phyloP scores from a whole-genome alignment of 92 coral and sea anemone genomes.

The Isaurus tuberculatus region DNA sequence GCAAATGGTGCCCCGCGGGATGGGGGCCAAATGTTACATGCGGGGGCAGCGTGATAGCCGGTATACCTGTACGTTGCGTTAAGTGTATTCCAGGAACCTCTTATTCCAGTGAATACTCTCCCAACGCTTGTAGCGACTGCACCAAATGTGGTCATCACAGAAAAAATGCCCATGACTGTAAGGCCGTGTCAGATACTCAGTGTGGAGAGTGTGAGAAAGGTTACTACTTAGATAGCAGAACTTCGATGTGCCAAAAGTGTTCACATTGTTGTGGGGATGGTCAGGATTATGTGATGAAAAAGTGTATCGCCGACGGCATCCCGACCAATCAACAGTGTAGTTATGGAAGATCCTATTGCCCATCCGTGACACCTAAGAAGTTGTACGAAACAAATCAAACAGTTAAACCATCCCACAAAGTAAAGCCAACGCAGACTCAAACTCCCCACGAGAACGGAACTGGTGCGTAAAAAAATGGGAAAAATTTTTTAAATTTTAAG shows the following conservation, averaged over 20 bases:
- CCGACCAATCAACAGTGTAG: conserved; percentile 6
- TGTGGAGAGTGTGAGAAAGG: conserved; percentile 12
- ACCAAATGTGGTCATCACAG: neutral
- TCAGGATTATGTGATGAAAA: neutral
- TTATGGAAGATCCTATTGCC: neutral
- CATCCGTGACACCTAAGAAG: neutral
- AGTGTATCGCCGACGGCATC: neutral
- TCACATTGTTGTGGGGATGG: conserved; percentile 2
- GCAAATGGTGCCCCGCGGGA: neutral
- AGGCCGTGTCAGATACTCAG: neutral
- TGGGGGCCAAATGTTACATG: neutral
- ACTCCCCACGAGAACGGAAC: neutral
- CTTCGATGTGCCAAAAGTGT: neutral
- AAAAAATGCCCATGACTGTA: neutral
- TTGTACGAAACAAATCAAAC: neutral
- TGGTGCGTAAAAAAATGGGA: neutral
- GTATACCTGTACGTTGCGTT: neutral
- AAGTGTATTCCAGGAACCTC: neutral
- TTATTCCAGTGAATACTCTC: neutral
- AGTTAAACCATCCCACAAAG: no score
- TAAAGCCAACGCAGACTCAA: neutral
- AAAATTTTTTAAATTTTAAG: no score
- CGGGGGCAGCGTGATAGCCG: neutral
- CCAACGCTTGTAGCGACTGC: neutral
- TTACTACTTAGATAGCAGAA: neutral